Base-by-base conservation (phyloP, 2,888 invertebrate species). In the Mesorhabditis sp. region DNA sequence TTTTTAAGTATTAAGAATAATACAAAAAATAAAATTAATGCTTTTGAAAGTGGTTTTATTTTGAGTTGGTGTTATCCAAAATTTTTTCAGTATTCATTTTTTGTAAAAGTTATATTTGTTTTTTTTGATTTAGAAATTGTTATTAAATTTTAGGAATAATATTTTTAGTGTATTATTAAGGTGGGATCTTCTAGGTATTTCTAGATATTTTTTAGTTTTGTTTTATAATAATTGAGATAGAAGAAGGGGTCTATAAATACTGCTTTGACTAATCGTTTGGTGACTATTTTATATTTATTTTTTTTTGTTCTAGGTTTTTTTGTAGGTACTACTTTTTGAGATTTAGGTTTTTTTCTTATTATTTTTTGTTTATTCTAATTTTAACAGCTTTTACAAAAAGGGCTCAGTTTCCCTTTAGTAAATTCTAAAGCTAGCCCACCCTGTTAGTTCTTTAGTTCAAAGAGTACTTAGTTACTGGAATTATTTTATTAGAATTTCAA, bases 391-490 rank as follows among this genome's bases (percentile, higher is more conserved):
- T 91, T 88, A 91, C 91, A n/a, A 92, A 92, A 87, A 92, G 91
- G 78, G 92, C 92, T 84, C 92, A 92, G 87, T 90, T 92, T 89
- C 92, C 92, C 65, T 92, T 92, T 90, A 91, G 91, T 74, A 89
- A 91, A 65, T 92, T 92, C 92, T 0, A 90, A 90, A 0, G 91
- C 91, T 63, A 92, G 92, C 92, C 50, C 92, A 91, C 0, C 91
- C 91, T 7, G 90, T 92, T 70, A 91, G 91, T n/a, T 89, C 91
- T 72, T 89, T 92, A 87, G 91, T 91, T 77, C 91, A 92, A 89
- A 92, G 92, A 92, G 91, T 4, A 92, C 92, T 75, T 89, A 92
- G 86, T 92, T 92, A 91, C 92, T 0, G 92, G 91, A 0, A 89
- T 91, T 67, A 74, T 81, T 78, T 74, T 80, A 67, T 72, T 80